Percentiles rank a stretch among this genome's conserved stretches.
phyloP scores from a whole-genome alignment of 2,113 vertebrate species.

The Sula dactylatra region DNA sequence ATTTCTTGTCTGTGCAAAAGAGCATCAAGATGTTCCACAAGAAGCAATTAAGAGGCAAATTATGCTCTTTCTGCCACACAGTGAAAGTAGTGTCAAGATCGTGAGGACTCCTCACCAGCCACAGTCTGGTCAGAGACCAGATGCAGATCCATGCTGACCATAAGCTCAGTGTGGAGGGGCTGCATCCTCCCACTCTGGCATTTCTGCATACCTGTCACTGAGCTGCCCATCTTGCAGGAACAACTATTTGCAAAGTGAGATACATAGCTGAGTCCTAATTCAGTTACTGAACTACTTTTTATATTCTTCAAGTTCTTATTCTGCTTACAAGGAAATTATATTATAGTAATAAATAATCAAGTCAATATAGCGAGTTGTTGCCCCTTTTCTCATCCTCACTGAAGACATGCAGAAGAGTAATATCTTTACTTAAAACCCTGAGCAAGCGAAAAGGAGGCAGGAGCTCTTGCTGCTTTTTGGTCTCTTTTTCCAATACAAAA shows the following conservation, averaged over 20 bases:
- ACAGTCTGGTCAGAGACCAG: background rate
- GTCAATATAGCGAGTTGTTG: background rate
- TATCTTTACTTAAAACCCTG: background rate
- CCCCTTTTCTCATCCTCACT: background rate
- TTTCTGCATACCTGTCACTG: background rate
- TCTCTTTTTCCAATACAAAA: background rate
- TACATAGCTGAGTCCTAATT: background rate
- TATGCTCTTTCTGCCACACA: background rate
- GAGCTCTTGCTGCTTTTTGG: background rate
- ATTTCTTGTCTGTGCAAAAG: background rate
- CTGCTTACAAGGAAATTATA: background rate
- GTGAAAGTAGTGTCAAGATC: rapidly evolving
- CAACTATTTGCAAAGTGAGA: background rate
- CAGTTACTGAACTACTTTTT: background rate
- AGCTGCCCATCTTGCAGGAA: background rate
- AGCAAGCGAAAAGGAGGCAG: background rate
- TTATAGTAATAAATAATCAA: background rate
- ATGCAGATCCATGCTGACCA: rapidly evolving
- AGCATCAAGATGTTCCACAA: background rate
- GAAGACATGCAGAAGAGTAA: background rate
- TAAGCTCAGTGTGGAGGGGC: background rate
- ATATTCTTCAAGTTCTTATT: background rate
- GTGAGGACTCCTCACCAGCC: background rate
- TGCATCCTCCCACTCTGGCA: background rate
- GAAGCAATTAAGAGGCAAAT: background rate